These are phyloP conservation scores for Anguilla obscura DNA, from an alignment of 2,797 vertebrate genomes.

Conservation along the genomic window DNA sequence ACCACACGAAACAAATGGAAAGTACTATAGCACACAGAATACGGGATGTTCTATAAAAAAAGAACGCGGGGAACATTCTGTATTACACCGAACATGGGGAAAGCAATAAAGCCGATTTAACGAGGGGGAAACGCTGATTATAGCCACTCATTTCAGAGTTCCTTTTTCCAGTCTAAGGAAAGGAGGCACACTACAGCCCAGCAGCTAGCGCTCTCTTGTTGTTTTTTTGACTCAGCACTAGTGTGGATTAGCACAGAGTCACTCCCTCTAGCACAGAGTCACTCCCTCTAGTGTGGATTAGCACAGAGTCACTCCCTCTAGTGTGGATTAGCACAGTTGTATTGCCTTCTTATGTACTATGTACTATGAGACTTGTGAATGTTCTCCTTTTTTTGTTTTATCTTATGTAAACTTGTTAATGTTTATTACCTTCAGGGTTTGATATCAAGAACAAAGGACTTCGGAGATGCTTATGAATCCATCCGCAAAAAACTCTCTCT, in stretches of 20 bases:
- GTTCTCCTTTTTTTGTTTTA: neutral
- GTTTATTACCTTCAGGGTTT: constrained; percentile 66
- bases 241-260: neutral
- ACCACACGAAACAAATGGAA: neutral
- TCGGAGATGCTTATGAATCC: constrained; percentile 68
- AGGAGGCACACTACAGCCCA: neutral
- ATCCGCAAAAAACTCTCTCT: constrained; percentile 68
- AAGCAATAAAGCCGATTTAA: neutral
- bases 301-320: neutral
- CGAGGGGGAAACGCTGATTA: neutral
- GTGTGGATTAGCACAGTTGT: neutral
- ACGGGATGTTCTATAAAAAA: neutral
- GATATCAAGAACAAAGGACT: constrained; percentile 79
- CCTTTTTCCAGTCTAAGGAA: neutral
- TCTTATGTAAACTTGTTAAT: neutral
- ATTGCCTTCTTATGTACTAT: neutral
- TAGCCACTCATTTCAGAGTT: neutral
- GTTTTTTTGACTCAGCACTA: neutral
- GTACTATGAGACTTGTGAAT: neutral
- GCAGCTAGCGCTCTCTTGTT: neutral
- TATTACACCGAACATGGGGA: neutral
- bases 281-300: neutral
- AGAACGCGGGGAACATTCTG: neutral
- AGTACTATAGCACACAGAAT: neutral
- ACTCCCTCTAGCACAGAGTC: neutral